These are phyloP conservation scores for Scaptomyza pallida DNA, from an alignment of 1,140 invertebrate genomes.

Conservation along the genomic window DNA sequence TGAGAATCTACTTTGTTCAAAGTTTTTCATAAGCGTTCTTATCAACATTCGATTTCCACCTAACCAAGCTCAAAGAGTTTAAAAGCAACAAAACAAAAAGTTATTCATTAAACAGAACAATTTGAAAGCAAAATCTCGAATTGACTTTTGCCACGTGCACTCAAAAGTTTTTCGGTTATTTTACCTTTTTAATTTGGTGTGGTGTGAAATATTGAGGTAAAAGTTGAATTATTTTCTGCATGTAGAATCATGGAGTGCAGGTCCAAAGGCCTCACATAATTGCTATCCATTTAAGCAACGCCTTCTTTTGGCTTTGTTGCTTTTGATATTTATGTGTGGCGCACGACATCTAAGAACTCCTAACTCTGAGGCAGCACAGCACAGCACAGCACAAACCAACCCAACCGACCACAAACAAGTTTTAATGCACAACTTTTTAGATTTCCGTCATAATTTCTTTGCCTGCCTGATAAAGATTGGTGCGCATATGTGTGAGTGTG, in stretches of 20 bases:
- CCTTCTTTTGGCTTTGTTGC: conserved; percentile 54
- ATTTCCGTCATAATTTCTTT: conserved; percentile 81
- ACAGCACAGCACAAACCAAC: conserved; percentile 61
- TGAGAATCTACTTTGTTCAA: too few relatives aligned
- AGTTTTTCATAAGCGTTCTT: too few relatives aligned
- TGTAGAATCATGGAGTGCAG: neutral
- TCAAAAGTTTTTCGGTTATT: neutral
- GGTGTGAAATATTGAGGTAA: neutral
- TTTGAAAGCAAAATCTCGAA: neutral
- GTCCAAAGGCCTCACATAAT: conserved; percentile 46
- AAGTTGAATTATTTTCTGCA: conserved; percentile 13
- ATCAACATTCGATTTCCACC: neutral
- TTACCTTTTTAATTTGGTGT: neutral
- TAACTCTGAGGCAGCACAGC: conserved; percentile 23
- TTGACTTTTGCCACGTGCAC: conserved; percentile 5
- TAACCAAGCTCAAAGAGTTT: neutral
- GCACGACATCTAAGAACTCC: conserved; percentile 34
- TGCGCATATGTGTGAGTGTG: conserved; percentile 34
- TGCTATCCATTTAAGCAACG: conserved; percentile 64
- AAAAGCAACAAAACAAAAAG: neutral
- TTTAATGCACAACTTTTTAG: conserved; percentile 82
- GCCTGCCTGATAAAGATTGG: conserved; percentile 71
- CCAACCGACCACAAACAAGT: conserved; percentile 69
- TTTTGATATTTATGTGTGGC: conserved; percentile 63
- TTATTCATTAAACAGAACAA: neutral